Base-by-base conservation (phyloP, 2,797 vertebrate species). In the Choloepus didactylus region DNA sequence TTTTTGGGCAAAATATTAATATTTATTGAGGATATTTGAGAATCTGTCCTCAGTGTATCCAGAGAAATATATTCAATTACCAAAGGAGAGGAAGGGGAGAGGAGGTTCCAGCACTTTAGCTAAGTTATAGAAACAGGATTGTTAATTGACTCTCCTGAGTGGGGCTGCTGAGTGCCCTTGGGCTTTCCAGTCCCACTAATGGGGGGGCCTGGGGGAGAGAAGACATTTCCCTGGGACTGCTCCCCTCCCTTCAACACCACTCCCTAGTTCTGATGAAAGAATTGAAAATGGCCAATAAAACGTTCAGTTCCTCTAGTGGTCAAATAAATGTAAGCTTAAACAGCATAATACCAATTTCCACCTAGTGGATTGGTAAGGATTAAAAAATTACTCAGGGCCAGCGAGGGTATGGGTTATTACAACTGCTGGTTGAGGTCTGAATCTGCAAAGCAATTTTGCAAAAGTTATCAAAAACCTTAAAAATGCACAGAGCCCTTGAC, bases 361-460 rank as follows among this genome's bases (percentile, higher is more conserved):
- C 8, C 2, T 56, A 31, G 31, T 44, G 19, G 49, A 29, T 46
- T 35, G 76, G 31, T 25, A 9, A 84, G 64, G 21, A 21, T 86
- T 89, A 67, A 31, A 27, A 72, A 79, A 59, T 73, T n/a, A 64
- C 9, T 9, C 11, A 38, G 54, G 23, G 7, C n/a, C 23, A 23
- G 70, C 11, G 9, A 44, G 44, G 54, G 54, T 54, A 35, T 25
- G 0, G 41, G 31, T 86, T 84, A 4, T 19, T 46, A 5, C 1
- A 49, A 19, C 2, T 18, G 10, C 46, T 29, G 15, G 31, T 59
- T 16, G 62, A 67, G 46, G 60, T 79, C 81, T 83, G 10, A 46
- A 25, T 88, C 67, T 94, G 31, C 94, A 83, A 70, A 87, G 82
- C n/a, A 31, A 6, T 86, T 93, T 93, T 92, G 46, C 7, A 92